These are phyloP conservation scores for Melangyna quadrimaculata DNA, from an alignment of 2,888 invertebrate species.

Conservation along the genomic window DNA sequence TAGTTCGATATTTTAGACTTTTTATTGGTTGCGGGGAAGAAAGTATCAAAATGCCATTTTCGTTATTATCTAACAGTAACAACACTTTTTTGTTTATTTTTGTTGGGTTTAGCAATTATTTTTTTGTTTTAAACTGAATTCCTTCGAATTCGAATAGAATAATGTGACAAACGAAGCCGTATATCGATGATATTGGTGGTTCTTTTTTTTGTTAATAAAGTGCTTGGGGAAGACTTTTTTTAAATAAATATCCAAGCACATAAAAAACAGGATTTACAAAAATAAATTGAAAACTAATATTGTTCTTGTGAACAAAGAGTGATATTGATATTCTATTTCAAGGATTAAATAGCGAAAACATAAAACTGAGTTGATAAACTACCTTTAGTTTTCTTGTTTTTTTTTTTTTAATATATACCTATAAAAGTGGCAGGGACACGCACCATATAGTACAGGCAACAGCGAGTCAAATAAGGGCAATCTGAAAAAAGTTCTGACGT, in stretches of 20 bases:
- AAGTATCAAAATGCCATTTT: conserved; percentile 34
- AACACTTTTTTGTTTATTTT: conserved; percentile 30
- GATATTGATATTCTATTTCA: conserved; percentile 37
- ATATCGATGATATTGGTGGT: not conserved
- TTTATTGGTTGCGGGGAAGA: conserved; percentile 22
- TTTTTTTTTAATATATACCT: too few relatives aligned
- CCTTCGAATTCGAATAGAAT: conserved; percentile 27
- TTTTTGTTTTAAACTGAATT: conserved; percentile 16
- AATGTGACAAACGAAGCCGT: conserved; percentile 48
- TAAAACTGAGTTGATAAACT: conserved; percentile 16
- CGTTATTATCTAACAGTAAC: conserved; percentile 14
- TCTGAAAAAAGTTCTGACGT: too few relatives aligned
- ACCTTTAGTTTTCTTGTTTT: too few relatives aligned
- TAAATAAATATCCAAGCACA: not conserved
- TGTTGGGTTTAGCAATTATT: not conserved
- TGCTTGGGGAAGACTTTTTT: conserved; percentile 33
- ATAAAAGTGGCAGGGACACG: too few relatives aligned
- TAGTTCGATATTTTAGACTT: conserved; percentile 46
- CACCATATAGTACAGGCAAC: too few relatives aligned
- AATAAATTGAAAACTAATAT: conserved; percentile 41
- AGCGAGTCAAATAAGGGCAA: too few relatives aligned
- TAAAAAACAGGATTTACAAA: not conserved
- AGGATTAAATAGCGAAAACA: conserved; percentile 33
- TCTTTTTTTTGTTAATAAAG: conserved; percentile 9
- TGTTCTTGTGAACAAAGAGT: not conserved